Percentiles rank a stretch among this genome's conserved stretches.
phyloP scores from a whole-genome alignment of 2,797 vertebrate species.

The Neoniphon sammara region DNA sequence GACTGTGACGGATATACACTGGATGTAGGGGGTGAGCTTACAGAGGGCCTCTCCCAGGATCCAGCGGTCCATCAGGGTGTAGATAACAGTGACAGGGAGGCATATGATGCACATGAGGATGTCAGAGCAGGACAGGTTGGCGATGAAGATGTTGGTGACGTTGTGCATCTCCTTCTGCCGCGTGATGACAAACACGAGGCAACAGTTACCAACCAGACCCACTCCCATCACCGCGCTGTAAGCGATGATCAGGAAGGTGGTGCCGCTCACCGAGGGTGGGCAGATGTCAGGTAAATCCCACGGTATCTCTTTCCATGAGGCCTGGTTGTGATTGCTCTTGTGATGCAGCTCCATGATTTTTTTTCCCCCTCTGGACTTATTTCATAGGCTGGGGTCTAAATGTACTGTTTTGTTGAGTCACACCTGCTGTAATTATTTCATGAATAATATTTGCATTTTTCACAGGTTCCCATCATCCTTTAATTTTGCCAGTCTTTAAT shows the following conservation, averaged over 20 bases:
- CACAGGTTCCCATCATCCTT: conserved; percentile 43
- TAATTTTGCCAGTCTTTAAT: conserved; percentile 14
- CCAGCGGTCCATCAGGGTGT: conserved; percentile 90
- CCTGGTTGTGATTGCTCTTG: conserved; percentile 77
- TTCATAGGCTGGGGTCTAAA: conserved; percentile 33
- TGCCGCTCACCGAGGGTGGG: conserved; percentile 79
- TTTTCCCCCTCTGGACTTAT: conserved; percentile 11
- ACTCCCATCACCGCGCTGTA: conserved; percentile 86
- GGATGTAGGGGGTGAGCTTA: conserved; percentile 85
- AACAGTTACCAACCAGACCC: conserved; percentile 87
- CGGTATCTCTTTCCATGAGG: conserved; percentile 63
- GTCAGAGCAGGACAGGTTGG: conserved; percentile 88
- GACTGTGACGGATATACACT: conserved; percentile 86
- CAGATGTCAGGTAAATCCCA: conserved; percentile 76
- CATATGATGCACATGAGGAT: conserved; percentile 87
- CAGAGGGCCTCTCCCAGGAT: conserved; percentile 86
- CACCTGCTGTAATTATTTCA: conserved; percentile 54
- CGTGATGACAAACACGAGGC: conserved; percentile 86
- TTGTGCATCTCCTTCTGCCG: conserved; percentile 88
- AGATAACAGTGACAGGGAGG: conserved; percentile 87
- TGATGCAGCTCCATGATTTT: conserved; percentile 76
- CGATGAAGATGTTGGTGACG: conserved; percentile 89
- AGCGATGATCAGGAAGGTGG: conserved; percentile 86
- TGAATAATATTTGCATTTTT: conserved; percentile 49
- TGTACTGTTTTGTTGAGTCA: conserved; percentile 43